Evolutionary conservation across 2,888 invertebrate species (phyloP).

Genomic region (Cremastinae sp.): DNA sequence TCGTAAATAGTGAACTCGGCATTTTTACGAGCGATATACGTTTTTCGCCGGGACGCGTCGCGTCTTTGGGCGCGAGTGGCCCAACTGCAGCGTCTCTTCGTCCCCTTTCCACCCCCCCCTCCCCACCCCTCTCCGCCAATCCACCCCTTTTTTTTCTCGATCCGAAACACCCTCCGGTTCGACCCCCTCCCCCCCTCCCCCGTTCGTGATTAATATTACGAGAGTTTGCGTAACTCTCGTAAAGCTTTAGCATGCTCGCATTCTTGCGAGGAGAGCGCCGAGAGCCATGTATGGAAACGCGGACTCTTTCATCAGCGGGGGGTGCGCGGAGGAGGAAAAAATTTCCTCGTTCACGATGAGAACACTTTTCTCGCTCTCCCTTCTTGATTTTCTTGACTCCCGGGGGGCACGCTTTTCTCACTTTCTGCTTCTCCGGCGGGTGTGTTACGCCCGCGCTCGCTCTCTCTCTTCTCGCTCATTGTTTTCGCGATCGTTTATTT

Average conservation of each 20-base stretch:
- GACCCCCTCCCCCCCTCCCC: slow-evolving; percentile 52
- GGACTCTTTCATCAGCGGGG: slow-evolving; percentile 64
- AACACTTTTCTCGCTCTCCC: slow-evolving; percentile 39
- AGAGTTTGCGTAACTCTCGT: slow-evolving; percentile 79
- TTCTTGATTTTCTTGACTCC: slow-evolving; percentile 27
- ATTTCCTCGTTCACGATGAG: slow-evolving; percentile 50
- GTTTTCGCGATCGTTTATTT: too few relatives aligned
- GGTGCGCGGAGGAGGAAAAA: too few relatives aligned
- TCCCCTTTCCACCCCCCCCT: slow-evolving; percentile 22
- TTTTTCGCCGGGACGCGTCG: slow-evolving; percentile 61
- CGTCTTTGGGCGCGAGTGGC: slow-evolving; percentile 58
- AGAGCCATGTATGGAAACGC: slow-evolving; percentile 68
- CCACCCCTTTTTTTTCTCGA: slow-evolving; percentile 68
- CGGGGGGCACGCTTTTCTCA: slow-evolving; percentile 37
- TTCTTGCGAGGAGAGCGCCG: too few relatives aligned
- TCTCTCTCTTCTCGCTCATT: too few relatives aligned
- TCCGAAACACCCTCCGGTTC: too few relatives aligned
- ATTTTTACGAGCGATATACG: slow-evolving; percentile 75
- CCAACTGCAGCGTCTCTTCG: too few relatives aligned
- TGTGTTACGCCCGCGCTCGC: too few relatives aligned
- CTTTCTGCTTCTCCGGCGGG: too few relatives aligned
- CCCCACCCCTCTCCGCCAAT: background rate
- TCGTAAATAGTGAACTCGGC: slow-evolving; percentile 72
- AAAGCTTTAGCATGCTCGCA: slow-evolving; percentile 78
- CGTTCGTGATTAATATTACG: slow-evolving; percentile 79